A percentile compares a stretch with the other conserved stretches of the same genome.
These are phyloP conservation scores for Ennomos quercinarius DNA, from an alignment of 2,888 invertebrate species.

Conservation along the genomic window DNA sequence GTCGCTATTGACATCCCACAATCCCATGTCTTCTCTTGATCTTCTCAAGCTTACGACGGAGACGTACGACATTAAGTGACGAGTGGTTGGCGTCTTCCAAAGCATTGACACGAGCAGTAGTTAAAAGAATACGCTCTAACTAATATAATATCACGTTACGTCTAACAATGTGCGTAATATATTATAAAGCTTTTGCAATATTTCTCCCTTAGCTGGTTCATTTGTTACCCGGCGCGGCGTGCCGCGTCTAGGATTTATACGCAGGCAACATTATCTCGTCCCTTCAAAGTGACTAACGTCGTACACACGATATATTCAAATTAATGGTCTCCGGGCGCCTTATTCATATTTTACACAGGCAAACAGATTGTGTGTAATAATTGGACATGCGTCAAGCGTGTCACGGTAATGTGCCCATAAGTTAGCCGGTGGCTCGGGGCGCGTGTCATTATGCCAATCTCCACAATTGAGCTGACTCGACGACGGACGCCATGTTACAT, in stretches of 20 bases:
- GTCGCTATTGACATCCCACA: too few species aligned
- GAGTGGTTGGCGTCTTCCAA: too few species aligned
- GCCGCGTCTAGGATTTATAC: slow-evolving; percentile 74
- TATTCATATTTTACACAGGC: slow-evolving; percentile 79
- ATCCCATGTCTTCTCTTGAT: too few species aligned
- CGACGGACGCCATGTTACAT: slow-evolving; percentile 40
- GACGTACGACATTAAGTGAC: too few species aligned
- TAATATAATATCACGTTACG: slow-evolving; percentile 59
- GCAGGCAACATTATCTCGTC: slow-evolving; percentile 78
- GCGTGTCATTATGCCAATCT: slow-evolving; percentile 80
- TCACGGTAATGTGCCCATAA: slow-evolving; percentile 79
- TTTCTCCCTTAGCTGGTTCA: slow-evolving; percentile 71
- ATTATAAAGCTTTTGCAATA: slow-evolving; percentile 77
- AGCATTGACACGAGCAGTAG: slow-evolving; percentile 7
- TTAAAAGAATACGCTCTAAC: slow-evolving; percentile 32
- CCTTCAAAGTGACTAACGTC: slow-evolving; percentile 73
- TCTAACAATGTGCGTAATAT: slow-evolving; percentile 69
- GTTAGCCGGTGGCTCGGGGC: slow-evolving; percentile 72
- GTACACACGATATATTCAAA: slow-evolving; percentile 63
- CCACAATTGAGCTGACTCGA: slow-evolving; percentile 66
- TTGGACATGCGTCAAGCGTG: slow-evolving; percentile 82
- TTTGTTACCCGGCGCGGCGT: slow-evolving; percentile 68
- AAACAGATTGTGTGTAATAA: slow-evolving; percentile 81
- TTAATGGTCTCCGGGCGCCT: slow-evolving; percentile 67
- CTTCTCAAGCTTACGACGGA: too few species aligned